A percentile compares a stretch with the other conserved stretches of the same genome.
These are phyloP conservation scores for Nipponacmea schrenckii DNA, from an alignment of 2,888 invertebrate genomes.

Conservation along the genomic window DNA sequence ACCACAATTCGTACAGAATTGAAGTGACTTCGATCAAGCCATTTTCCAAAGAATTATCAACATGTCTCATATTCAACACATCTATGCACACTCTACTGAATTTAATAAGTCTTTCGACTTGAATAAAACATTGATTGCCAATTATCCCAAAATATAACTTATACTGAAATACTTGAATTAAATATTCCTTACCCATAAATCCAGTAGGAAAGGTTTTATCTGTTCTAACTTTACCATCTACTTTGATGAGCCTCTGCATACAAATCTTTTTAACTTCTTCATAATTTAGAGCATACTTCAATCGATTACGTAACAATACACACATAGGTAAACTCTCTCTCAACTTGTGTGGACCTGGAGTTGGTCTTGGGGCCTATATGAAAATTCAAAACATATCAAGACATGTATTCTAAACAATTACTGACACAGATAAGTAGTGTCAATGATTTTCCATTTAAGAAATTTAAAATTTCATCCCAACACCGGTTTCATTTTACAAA, in stretches of 20 bases:
- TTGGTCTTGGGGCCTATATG: slow-evolving; percentile 87
- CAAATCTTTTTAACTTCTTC: slow-evolving; percentile 97
- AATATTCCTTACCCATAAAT: slow-evolving; percentile 90
- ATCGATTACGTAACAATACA: slow-evolving; percentile 94
- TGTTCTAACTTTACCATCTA: slow-evolving; percentile 97
- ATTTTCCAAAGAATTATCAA: not conserved
- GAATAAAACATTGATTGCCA: not conserved
- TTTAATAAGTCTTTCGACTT: not conserved
- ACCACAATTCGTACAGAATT: slow-evolving; percentile 12
- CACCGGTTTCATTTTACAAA: too few relatives aligned
- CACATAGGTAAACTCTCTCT: slow-evolving; percentile 96
- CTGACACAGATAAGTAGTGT: too few relatives aligned
- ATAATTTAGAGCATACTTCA: slow-evolving; percentile 97
- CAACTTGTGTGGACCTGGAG: slow-evolving; percentile 96
- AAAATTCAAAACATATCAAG: not conserved
- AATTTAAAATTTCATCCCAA: too few relatives aligned
- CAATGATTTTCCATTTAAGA: too few relatives aligned
- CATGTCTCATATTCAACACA: not conserved
- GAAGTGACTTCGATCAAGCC: slow-evolving; percentile 41
- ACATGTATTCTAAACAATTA: not conserved
- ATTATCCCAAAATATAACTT: not conserved
- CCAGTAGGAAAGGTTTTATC: slow-evolving; percentile 98
- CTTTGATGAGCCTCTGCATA: slow-evolving; percentile 96
- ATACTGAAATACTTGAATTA: not conserved
- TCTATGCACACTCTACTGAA: not conserved